Percentiles rank a stretch among this genome's conserved stretches.
phyloP scores from a whole-genome alignment of 2,113 vertebrate species.

The Mus musculus region GRCm39 chrX:130688001-130688500 shows the following conservation, averaged over 20 bases:
- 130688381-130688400: slow-evolving; percentile 78
- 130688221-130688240: not conserved
- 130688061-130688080: not conserved
- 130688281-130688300: slow-evolving; percentile 44
- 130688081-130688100: fast-evolving
- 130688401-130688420: slow-evolving; percentile 59
- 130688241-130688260: slow-evolving; percentile 51
- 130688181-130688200: slow-evolving; percentile 22
- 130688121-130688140: slow-evolving; percentile 45
- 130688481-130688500: slow-evolving; percentile 82
- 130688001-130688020: not conserved
- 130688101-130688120: not conserved
- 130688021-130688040: not conserved
- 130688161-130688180: slow-evolving; percentile 26
- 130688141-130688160: not conserved
- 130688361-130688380: slow-evolving; percentile 60
- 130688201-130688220: slow-evolving; percentile 43
- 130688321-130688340: slow-evolving; percentile 53
- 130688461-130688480: slow-evolving; percentile 69
- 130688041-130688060: not conserved
- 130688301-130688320: slow-evolving; percentile 59
- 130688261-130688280: slow-evolving; percentile 50
- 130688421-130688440: slow-evolving; percentile 66
- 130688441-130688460: slow-evolving; percentile 69
- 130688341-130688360: slow-evolving; percentile 66